Evolutionary conservation across 2,797 vertebrate species (phyloP), one percentile per base, ranked within the genome.

Genomic region (Centropyge bicolor): DNA sequence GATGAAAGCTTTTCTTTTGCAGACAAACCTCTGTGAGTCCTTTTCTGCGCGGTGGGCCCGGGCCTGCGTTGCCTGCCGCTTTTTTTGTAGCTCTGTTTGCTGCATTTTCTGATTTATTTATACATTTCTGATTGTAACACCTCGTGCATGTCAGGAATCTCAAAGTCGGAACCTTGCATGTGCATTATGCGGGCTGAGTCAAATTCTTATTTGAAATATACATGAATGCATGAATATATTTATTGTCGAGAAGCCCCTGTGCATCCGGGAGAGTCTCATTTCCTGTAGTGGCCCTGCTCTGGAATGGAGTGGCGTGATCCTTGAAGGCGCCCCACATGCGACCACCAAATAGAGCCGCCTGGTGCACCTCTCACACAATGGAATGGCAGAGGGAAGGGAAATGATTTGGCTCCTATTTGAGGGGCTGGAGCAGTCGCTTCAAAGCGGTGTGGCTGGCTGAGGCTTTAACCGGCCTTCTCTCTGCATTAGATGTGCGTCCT

Each of bases 51-150:
- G 8, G 70, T 16, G 19, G 64, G 80, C 72, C 72, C 67, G 19
- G 52, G 70, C 80, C 73, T 55, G 49, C 76, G 84, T 81, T 79
- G 59, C 89, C 59, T n/a, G 73, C 83, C n/a, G n/a, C n/a, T n/a
- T n/a, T 87, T 91, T 92, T 86, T 81, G 88, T 52, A 75, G 68
- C 81, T 88, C 71, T 73, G 83, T 87, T 89, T 92, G 84, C 84
- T 80, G 85, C 80, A 56, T 88, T 90, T 88, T 89, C 83, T 92
- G 90, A 90, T 94, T 89, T 93, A 94, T 94, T 94, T 91, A 93
- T 94, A 80, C 87, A 54, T 85, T 20, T 81, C 77, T 88, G 86
- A 92, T 92, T 88, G 84, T 89, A 36, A 85, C 89, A 86, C 87
- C 89, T 91, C 59, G 69, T 69, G 78, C 88, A 80, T 86, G 90